Evolutionary conservation across 2,888 invertebrate species (phyloP).

Genomic region (Sycophila texana): DNA sequence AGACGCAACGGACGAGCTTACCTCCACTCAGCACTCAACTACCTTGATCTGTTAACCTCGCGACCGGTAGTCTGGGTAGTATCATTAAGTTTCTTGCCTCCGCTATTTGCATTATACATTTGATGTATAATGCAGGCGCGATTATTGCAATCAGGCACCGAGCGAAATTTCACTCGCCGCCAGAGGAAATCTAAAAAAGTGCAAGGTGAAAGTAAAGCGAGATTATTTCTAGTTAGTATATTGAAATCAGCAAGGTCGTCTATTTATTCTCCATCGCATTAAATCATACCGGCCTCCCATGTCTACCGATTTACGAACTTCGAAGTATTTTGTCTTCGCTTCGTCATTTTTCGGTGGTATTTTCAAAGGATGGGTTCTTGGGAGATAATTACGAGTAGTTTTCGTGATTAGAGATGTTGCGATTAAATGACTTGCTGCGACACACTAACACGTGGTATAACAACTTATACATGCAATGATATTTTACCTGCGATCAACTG

Average conservation of each 20-base stretch:
- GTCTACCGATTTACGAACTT: neutral
- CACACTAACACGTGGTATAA: neutral
- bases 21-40: constrained; percentile 57
- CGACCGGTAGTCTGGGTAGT: constrained; percentile 59
- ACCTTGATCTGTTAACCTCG: constrained; percentile 69
- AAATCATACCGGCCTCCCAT: too few species aligned
- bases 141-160: too few species aligned
- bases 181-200: neutral
- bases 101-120: neutral
- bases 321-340: neutral
- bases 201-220: constrained; percentile 30
- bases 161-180: neutral
- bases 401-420: neutral
- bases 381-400: neutral
- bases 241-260: too few species aligned
- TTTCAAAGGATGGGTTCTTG: neutral
- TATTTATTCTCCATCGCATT: too few species aligned
- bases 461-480: neutral
- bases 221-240: neutral
- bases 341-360: neutral
- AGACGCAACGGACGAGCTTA: neutral
- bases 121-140: neutral
- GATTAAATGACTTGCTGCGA: constrained; percentile 11
- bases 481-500: constrained; percentile 22
- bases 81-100: constrained; percentile 62